Conservation (phyloP, 2,797 vertebrate genomes). For the Phrynocephalus guinanensis region DNA sequence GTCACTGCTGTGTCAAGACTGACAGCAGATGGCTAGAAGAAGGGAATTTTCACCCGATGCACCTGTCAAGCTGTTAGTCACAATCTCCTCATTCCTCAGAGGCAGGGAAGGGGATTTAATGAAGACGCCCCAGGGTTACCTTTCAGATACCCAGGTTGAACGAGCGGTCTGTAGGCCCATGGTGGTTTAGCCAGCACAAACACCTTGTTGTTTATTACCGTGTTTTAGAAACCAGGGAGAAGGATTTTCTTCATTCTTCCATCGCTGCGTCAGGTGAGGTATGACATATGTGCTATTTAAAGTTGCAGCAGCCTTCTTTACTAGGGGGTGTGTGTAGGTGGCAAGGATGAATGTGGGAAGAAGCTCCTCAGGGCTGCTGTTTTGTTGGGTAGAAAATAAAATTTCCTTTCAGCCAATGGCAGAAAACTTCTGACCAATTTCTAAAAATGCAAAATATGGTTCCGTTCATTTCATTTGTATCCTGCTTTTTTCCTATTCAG, state of each 20-base stretch:
- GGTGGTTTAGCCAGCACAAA: conserved; percentile 26
- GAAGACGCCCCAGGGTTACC: conserved; percentile 29
- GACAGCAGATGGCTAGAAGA: background rate
- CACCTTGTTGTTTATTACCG: conserved; percentile 76
- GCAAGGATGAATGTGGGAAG: conserved; percentile 11
- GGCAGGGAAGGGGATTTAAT: conserved; percentile 20
- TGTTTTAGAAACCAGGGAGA: conserved; percentile 82
- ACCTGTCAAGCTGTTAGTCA: conserved; percentile 24
- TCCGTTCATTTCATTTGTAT: background rate
- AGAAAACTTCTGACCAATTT: background rate
- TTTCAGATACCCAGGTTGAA: background rate
- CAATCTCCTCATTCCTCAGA: background rate
- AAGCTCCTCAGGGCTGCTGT: background rate
- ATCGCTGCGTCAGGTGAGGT: conserved; percentile 8
- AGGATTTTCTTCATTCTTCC: conserved; percentile 76
- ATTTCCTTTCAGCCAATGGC: background rate
- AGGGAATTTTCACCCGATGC: background rate
- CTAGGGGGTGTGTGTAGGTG: background rate
- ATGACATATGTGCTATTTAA: conserved; percentile 19
- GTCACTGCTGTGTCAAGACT: accelerated
- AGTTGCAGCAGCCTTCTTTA: background rate
- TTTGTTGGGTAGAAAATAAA: background rate
- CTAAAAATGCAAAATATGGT: background rate
- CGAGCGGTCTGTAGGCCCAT: conserved; percentile 41
- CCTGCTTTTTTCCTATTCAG: no score